Evolutionary conservation across 2,797 vertebrate genomes (phyloP).

Genomic region (Dermochelys coriacea): DNA sequence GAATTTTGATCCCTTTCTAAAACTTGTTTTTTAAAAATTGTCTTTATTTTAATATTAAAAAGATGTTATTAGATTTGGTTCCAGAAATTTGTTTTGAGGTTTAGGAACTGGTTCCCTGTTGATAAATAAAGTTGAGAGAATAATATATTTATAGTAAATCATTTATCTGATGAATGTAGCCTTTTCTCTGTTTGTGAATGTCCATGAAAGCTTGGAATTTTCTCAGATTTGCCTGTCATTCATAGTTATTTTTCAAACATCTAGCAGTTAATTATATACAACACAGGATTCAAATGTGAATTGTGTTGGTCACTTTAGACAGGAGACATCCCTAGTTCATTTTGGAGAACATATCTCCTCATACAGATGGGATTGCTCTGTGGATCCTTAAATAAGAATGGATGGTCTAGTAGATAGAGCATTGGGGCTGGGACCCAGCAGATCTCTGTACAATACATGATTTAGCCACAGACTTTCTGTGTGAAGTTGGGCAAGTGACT

Average conservation of each 20-base stretch:
- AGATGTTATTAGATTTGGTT: not conserved
- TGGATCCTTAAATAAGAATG: not conserved
- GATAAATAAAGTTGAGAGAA: not conserved
- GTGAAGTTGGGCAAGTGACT: not conserved
- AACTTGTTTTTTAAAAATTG: not conserved
- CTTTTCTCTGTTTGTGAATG: not conserved
- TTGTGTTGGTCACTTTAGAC: not conserved
- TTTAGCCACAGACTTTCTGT: not conserved
- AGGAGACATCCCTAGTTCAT: not conserved
- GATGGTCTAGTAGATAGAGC: not conserved
- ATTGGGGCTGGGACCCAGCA: not conserved
- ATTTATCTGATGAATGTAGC: not conserved
- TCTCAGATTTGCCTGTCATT: not conserved
- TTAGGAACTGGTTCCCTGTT: not conserved
- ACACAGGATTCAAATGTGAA: not conserved
- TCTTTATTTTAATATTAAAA: not conserved
- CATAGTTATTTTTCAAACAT: too few species aligned
- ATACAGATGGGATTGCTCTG: not conserved
- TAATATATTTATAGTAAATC: not conserved
- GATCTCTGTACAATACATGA: not conserved
- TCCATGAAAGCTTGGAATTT: not conserved
- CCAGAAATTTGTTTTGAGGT: not conserved
- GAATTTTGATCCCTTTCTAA: not conserved
- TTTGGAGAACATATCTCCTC: not conserved
- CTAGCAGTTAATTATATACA: too few species aligned